phyloP scores from a whole-genome alignment of 2,797 vertebrate genomes.

The Sternarchorhynchus goeldii region DNA sequence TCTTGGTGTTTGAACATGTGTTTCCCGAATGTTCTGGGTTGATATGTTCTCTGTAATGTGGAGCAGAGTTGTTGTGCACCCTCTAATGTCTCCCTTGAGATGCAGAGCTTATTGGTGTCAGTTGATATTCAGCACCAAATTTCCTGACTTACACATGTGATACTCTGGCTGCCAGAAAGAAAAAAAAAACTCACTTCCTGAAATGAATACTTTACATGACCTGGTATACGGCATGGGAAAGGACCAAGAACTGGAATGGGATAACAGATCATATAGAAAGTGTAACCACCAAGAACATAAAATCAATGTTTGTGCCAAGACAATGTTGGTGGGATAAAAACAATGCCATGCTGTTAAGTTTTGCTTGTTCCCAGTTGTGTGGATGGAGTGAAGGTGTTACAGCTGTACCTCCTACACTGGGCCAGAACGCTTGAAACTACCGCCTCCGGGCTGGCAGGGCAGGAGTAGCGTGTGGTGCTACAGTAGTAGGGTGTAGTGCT shows the following conservation, averaged over 20 bases:
- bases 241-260: not conserved
- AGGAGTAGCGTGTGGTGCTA: not conserved
- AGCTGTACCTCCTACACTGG: not conserved
- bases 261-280: not conserved
- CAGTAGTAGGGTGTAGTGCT: too few relatives aligned
- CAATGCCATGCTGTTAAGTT: not conserved
- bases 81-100: slow-evolving; percentile 36
- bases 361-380: not conserved
- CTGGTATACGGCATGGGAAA: not conserved
- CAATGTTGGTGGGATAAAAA: not conserved
- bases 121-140: slow-evolving; percentile 35
- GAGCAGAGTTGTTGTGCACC: slow-evolving; percentile 37
- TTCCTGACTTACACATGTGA: slow-evolving; percentile 46
- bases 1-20: not conserved
- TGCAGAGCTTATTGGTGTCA: slow-evolving; percentile 25
- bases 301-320: not conserved
- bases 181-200: slow-evolving; percentile 19
- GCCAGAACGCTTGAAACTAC: not conserved
- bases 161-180: slow-evolving; percentile 10
- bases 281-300: not conserved
- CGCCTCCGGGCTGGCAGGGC: not conserved
- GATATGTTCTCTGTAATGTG: slow-evolving; percentile 13
- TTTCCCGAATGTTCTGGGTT: not conserved
- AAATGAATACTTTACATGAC: slow-evolving; percentile 41
- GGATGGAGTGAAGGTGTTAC: not conserved